These are phyloP conservation scores for Mesoclemmys tuberculata DNA, from an alignment of 2,113 vertebrate genomes.

Conservation along the genomic window DNA sequence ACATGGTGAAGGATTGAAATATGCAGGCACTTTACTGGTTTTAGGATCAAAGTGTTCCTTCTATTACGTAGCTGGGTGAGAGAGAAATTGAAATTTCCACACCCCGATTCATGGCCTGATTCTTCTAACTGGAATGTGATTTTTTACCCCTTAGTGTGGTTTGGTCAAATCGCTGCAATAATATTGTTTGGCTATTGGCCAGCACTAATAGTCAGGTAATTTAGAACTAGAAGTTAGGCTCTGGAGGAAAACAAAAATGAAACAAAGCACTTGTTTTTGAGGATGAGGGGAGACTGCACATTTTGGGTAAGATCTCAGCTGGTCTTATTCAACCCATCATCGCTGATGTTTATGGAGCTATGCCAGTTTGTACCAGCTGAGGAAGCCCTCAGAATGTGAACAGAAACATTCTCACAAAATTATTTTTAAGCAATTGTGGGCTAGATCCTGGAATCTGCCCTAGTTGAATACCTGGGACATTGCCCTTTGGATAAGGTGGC, in stretches of 20 bases:
- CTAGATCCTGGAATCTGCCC: not conserved
- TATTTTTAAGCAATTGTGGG: not conserved
- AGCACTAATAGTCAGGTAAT: slow-evolving; percentile 24
- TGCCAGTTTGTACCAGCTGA: not conserved
- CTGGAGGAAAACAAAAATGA: not conserved
- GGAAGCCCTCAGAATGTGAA: not conserved
- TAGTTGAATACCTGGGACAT: not conserved
- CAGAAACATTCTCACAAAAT: not conserved
- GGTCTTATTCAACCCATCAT: not conserved
- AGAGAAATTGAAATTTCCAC: slow-evolving; percentile 78
- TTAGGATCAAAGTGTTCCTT: slow-evolving; percentile 73
- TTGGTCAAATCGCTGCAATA: slow-evolving; percentile 54
- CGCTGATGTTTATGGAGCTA: not conserved
- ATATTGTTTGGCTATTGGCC: slow-evolving; percentile 57
- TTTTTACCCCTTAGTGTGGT: slow-evolving; percentile 59
- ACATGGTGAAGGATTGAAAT: slow-evolving; percentile 76
- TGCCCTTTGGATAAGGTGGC: not conserved
- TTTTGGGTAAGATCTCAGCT: not conserved
- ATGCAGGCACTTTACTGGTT: slow-evolving; percentile 69
- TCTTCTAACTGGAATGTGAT: slow-evolving; percentile 75
- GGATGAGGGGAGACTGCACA: not conserved
- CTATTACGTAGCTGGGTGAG: slow-evolving; percentile 56
- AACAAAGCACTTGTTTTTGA: not conserved
- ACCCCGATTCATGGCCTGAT: no score
- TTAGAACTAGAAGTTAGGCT: not conserved